These are phyloP conservation scores for Atta colombica DNA, from an alignment of 1,140 invertebrate genomes.

Conservation along the genomic window DNA sequence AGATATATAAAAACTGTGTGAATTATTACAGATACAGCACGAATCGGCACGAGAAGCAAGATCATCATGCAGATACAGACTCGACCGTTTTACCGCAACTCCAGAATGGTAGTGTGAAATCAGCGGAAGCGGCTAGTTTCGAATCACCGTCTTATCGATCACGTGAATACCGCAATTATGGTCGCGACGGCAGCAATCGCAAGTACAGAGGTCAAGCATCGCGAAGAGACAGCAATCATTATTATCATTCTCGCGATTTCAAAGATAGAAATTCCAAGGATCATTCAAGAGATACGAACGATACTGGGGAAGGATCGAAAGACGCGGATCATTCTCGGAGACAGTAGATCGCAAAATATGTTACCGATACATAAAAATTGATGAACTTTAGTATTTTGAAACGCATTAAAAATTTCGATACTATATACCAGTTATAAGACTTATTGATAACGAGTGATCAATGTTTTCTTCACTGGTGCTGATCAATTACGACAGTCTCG, in stretches of 20 bases:
- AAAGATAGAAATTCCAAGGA: slow-evolving; percentile 80
- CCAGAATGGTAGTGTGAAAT: slow-evolving; percentile 78
- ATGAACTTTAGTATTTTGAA: slow-evolving; percentile 24
- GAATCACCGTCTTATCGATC: slow-evolving; percentile 79
- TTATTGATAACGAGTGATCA: slow-evolving; percentile 62
- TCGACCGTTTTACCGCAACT: slow-evolving; percentile 82
- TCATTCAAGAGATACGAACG: slow-evolving; percentile 74
- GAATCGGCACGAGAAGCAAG: slow-evolving; percentile 80
- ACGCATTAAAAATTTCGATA: slow-evolving; percentile 42
- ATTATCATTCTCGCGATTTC: slow-evolving; percentile 79
- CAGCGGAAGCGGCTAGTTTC: slow-evolving; percentile 72
- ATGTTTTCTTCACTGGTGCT: slow-evolving; percentile 69
- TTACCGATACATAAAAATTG: slow-evolving; percentile 1
- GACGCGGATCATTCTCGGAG: slow-evolving; percentile 70
- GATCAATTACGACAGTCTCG: slow-evolving; percentile 44
- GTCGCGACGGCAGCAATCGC: slow-evolving; percentile 79
- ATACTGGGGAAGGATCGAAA: slow-evolving; percentile 74
- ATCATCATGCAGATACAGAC: slow-evolving; percentile 75
- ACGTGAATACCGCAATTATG: slow-evolving; percentile 79
- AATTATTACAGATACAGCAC: slow-evolving; percentile 79
- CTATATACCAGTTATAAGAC: slow-evolving; percentile 55
- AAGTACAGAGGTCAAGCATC: slow-evolving; percentile 81
- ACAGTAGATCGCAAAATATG: slow-evolving; percentile 68
- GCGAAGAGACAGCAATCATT: slow-evolving; percentile 77
- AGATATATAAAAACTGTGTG: slow-evolving; percentile 11